phyloP scores from a whole-genome alignment of 1,140 invertebrate genomes.

The Lucilia sericata region DNA sequence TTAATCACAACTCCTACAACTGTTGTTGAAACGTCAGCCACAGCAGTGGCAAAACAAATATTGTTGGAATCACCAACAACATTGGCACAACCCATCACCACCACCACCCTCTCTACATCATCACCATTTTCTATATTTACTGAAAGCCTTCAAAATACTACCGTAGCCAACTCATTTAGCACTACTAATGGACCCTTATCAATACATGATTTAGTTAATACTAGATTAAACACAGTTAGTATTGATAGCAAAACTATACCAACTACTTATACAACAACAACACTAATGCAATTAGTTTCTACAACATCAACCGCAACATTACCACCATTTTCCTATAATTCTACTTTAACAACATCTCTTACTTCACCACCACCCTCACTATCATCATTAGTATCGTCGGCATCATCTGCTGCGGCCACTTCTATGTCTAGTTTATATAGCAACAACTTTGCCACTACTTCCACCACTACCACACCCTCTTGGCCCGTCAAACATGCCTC shows the following conservation, averaged over 20 bases:
- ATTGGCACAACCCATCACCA: neutral
- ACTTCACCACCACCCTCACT: neutral
- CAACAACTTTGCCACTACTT: neutral
- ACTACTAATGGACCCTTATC: neutral
- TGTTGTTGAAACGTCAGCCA: neutral
- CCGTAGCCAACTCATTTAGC: neutral
- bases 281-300: conserved; percentile 13
- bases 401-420: neutral
- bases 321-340: neutral
- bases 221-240: neutral
- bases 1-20: neutral
- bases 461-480: neutral
- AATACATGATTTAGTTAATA: neutral
- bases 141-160: neutral
- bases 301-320: neutral
- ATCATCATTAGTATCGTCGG: neutral
- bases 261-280: neutral
- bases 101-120: neutral
- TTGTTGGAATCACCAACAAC: conserved; percentile 16
- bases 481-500: conserved; percentile 91
- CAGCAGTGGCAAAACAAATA: neutral
- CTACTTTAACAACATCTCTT: neutral
- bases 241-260: neutral
- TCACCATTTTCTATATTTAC: neutral
- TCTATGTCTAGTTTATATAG: neutral